Evolutionary conservation across 2,888 invertebrate genomes (phyloP).

Genomic region (Thyatira batis): DNA sequence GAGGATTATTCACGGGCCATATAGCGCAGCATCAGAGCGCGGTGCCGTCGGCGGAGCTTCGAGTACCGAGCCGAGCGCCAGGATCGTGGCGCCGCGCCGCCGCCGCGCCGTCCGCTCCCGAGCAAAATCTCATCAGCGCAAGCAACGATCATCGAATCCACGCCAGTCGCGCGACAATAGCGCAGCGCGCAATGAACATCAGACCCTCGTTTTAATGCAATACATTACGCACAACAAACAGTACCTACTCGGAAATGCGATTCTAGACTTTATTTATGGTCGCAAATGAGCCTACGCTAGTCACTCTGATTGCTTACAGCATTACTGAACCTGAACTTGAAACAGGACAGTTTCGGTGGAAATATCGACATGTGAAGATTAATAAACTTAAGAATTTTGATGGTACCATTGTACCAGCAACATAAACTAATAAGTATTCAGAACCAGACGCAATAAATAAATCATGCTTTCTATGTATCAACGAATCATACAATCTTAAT

Average conservation of each 20-base stretch:
- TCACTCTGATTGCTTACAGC: neutral
- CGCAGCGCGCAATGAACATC: constrained; percentile 43
- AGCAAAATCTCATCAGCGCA: constrained; percentile 28
- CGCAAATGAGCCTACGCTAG: constrained; percentile 12
- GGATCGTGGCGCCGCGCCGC: constrained; percentile 25
- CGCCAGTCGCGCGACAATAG: constrained; percentile 27
- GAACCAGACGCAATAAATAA: too few species aligned
- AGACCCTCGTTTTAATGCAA: constrained; percentile 45
- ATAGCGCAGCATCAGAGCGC: constrained; percentile 70
- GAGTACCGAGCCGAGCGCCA: constrained; percentile 6
- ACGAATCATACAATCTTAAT: too few species aligned
- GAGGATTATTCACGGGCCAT: constrained; percentile 79
- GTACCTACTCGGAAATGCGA: constrained; percentile 19
- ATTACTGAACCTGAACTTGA: too few species aligned
- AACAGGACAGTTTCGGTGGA: too few species aligned
- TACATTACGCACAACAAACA: constrained; percentile 34
- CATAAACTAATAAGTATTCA: too few species aligned
- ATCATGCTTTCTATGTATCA: too few species aligned
- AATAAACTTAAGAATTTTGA: too few species aligned
- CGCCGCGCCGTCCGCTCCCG: constrained; percentile 27
- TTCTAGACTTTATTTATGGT: constrained; percentile 19
- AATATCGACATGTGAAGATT: too few species aligned
- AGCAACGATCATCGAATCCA: constrained; percentile 30
- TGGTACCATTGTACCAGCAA: too few species aligned
- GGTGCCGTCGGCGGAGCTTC: constrained; percentile 34